phyloP scores from a whole-genome alignment of 1,140 invertebrate genomes.

The Cecropterus lyciades region DNA sequence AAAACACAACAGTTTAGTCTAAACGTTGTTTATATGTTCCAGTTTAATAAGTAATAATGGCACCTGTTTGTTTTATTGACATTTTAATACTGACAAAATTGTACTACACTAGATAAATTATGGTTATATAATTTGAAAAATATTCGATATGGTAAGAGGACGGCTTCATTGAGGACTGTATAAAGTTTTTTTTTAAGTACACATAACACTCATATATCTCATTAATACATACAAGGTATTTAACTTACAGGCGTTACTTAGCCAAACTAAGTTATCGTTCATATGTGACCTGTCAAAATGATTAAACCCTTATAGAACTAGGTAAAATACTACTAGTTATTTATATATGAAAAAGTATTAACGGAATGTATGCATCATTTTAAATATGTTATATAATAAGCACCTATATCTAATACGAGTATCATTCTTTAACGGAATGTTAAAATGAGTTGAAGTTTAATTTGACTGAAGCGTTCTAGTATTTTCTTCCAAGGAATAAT shows the following conservation, averaged over 20 bases:
- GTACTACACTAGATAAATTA: constrained; percentile 20
- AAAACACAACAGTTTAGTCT: too few species aligned
- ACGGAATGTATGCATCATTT: neutral
- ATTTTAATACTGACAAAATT: constrained; percentile 27
- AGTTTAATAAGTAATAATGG: constrained; percentile 18
- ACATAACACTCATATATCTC: neutral
- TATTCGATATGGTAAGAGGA: constrained; percentile 24
- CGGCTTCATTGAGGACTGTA: constrained; percentile 13
- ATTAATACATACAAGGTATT: neutral
- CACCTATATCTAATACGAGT: neutral
- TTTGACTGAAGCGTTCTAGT: too few species aligned
- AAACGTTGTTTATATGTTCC: neutral
- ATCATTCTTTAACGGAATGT: neutral
- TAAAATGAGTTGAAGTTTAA: too few species aligned
- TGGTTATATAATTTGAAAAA: constrained; percentile 5
- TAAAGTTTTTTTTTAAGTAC: constrained; percentile 12
- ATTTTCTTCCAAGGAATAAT: too few species aligned
- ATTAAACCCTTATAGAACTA: neutral
- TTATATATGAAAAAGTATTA: neutral
- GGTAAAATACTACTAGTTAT: neutral
- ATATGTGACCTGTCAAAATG: neutral
- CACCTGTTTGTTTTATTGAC: constrained; percentile 18
- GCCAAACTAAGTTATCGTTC: too few species aligned
- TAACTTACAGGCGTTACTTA: neutral
- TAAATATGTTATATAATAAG: neutral